Base-by-base conservation (phyloP, 2,113 vertebrate genomes). In the Siniperca chuatsi region DNA sequence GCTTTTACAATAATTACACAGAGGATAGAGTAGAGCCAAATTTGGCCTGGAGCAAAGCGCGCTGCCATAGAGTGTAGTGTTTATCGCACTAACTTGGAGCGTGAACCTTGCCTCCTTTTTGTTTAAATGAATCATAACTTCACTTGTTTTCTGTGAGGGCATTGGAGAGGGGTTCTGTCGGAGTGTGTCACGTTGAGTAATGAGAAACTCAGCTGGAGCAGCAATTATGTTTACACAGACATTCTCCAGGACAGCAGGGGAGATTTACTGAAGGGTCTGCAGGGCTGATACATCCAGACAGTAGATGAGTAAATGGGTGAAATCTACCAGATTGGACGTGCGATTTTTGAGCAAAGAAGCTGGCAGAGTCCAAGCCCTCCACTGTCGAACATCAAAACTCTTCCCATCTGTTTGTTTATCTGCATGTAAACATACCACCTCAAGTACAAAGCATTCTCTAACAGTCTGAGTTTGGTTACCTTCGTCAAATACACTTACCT, bases 201-300 rank as follows among this genome's bases (percentile, higher is more conserved):
- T 71, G 79, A 90, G 75, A 67, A 92, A 69, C 70, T 93, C 83
- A 93, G 90, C 89, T 90, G 87, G 79, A 87, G 85, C 71, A 25
- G 84, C n/a, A 9, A 29, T 82, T 66, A 61, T 92, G 86, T 93
- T 94, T 94, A 89, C 72, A 68, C 81, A 84, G 91, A 84, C 86
- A 16, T 87, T 92, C 72, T 90, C 68, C 75, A 77, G 79, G 75
- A 81, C 73, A 72, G 78, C 66, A 35, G 62, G 60, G 55, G 76
- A 82, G 80, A 69, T 82, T 88, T 68, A 89, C 76, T 11, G 18
- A 82, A 62, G 52, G 72, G 67, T 60, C 65, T 64, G 64, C 54
- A 48, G 46, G 46, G 33, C 50, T 42, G 81, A 84, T n/a, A 21
- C 25, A 42, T 54, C 12, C 72, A 74, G 68, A 64, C 76, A n/a